Percentiles rank a stretch among this genome's conserved stretches.
phyloP scores from a whole-genome alignment of 2,797 vertebrate species.

The Acrossocheilus fasciatus region DNA sequence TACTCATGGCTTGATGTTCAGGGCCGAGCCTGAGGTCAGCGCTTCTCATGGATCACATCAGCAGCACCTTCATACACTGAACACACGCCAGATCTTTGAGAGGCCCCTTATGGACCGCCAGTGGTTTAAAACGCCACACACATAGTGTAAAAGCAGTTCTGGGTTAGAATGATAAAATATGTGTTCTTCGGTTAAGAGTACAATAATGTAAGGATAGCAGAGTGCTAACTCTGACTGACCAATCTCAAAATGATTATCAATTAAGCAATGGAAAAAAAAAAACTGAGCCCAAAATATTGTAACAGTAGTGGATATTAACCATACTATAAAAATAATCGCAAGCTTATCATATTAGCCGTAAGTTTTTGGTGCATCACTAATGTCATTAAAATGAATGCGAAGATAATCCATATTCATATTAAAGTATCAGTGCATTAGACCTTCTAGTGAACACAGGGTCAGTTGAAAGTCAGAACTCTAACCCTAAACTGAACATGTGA shows the following conservation, averaged over 20 bases:
- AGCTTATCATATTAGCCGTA: neutral
- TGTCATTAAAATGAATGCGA: neutral
- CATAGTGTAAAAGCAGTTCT: neutral
- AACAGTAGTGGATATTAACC: neutral
- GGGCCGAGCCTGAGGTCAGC: neutral
- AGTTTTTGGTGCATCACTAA: neutral
- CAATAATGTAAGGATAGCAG: neutral
- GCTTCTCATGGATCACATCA: slow-evolving; percentile 16
- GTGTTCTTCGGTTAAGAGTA: neutral
- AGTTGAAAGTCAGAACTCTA: neutral
- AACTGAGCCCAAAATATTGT: neutral
- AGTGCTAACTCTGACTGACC: neutral
- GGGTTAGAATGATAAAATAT: neutral
- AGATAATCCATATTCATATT: neutral
- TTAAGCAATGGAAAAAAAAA: neutral
- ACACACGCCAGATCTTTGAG: neutral
- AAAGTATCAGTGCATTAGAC: neutral
- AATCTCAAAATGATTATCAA: neutral
- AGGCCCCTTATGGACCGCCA: neutral
- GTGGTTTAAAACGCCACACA: neutral
- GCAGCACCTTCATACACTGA: neutral
- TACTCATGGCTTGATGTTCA: neutral
- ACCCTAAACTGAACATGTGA: slow-evolving; percentile 11
- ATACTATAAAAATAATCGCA: neutral
- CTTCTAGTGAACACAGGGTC: neutral